Evolutionary conservation across 2,888 invertebrate species (phyloP).

Genomic region (Plemyria rubiginata): DNA sequence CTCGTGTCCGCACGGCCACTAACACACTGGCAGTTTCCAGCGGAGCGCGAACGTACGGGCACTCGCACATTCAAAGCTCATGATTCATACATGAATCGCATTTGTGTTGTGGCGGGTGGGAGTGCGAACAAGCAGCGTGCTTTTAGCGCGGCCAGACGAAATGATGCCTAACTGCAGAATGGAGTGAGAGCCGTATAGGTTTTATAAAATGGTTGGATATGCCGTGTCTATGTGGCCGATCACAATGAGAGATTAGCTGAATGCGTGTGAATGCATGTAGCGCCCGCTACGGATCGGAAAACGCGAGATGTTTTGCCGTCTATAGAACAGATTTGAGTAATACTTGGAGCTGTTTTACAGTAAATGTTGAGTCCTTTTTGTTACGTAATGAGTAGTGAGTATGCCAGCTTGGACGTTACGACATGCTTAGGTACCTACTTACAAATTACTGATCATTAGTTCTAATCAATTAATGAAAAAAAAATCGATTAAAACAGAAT

Average conservation of each 20-base stretch:
- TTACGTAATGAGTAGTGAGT: neutral
- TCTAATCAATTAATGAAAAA: constrained; percentile 16
- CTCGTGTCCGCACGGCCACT: constrained; percentile 73
- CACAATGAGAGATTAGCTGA: constrained; percentile 79
- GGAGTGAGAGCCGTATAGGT: constrained; percentile 72
- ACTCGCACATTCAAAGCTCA: constrained; percentile 66
- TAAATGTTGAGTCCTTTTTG: neutral
- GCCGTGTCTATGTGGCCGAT: constrained; percentile 76
- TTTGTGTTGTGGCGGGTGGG: constrained; percentile 80
- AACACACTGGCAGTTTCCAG: constrained; percentile 81
- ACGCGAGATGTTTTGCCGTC: constrained; percentile 46
- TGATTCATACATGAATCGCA: constrained; percentile 76
- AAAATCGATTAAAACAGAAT: constrained; percentile 21
- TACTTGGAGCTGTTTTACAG: neutral
- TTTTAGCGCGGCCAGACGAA: constrained; percentile 82
- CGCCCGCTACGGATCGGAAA: constrained; percentile 74
- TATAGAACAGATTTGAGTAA: constrained; percentile 15
- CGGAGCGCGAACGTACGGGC: constrained; percentile 74
- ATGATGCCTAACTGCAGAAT: constrained; percentile 79
- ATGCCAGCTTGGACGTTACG: constrained; percentile 1
- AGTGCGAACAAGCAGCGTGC: constrained; percentile 84
- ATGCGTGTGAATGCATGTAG: constrained; percentile 82
- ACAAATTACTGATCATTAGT: constrained; percentile 13
- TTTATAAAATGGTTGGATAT: constrained; percentile 79
- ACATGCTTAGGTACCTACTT: neutral